phyloP scores from a whole-genome alignment of 2,888 invertebrate genomes.

The Allygus modestus region DNA sequence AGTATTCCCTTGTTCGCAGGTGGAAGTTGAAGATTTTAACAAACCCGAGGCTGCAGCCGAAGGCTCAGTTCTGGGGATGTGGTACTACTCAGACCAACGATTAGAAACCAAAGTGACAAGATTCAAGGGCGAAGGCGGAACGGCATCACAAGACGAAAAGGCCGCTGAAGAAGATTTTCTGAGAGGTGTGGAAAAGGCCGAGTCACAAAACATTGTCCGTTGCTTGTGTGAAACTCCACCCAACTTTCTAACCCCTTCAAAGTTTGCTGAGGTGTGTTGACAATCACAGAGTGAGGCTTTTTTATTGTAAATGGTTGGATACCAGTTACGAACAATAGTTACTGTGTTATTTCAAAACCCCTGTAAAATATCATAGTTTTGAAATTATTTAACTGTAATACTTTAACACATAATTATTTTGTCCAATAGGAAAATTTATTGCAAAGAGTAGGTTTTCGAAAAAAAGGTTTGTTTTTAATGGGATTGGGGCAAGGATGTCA shows the following conservation, averaged over 20 bases:
- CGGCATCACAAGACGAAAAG: constrained; percentile 72
- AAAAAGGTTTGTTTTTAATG: too few species aligned
- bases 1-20: constrained; percentile 15
- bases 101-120: neutral
- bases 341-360: too few species aligned
- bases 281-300: too few species aligned
- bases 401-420: too few species aligned
- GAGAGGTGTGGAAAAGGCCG: constrained; percentile 80
- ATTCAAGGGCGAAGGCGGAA: neutral
- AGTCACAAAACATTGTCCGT: constrained; percentile 87
- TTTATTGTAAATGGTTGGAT: neutral
- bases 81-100: constrained; percentile 70
- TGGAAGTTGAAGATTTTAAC: constrained; percentile 75
- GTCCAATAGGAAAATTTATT: too few species aligned
- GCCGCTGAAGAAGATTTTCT: constrained; percentile 72
- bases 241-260: constrained; percentile 86
- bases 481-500: too few species aligned
- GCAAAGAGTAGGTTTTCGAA: too few species aligned
- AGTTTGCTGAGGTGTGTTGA: constrained; percentile 78
- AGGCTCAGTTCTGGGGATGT: constrained; percentile 73
- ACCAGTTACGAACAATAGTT: too few species aligned
- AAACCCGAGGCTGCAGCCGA: constrained; percentile 76
- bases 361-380: too few species aligned
- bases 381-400: too few species aligned
- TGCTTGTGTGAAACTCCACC: constrained; percentile 86